Evolutionary conservation across 2,888 invertebrate genomes (phyloP).

Genomic region (Scotopteryx bipunctaria): DNA sequence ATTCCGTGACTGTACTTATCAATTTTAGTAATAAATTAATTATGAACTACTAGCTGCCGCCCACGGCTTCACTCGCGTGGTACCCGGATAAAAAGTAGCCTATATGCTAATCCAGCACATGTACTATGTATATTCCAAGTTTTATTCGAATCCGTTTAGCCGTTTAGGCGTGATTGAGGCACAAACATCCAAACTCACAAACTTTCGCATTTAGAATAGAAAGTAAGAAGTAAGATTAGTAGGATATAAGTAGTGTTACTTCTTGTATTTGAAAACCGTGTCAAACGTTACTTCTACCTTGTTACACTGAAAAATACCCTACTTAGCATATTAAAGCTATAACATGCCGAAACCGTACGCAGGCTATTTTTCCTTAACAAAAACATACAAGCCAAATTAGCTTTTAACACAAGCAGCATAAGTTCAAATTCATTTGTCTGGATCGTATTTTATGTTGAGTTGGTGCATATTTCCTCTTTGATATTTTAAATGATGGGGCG

Average conservation of each 20-base stretch:
- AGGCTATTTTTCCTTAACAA: constrained; percentile 4
- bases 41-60: too few relatives aligned
- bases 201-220: too few relatives aligned
- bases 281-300: constrained; percentile 4
- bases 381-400: neutral
- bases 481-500: constrained; percentile 9
- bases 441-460: neutral
- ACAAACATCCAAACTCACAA: too few relatives aligned
- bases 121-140: too few relatives aligned
- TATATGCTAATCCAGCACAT: too few relatives aligned
- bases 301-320: constrained; percentile 22
- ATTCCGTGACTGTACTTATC: too few relatives aligned
- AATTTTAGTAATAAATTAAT: too few relatives aligned
- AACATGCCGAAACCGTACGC: constrained; percentile 22
- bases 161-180: too few relatives aligned
- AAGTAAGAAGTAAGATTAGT: neutral
- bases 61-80: too few relatives aligned
- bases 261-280: neutral
- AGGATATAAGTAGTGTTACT: neutral
- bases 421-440: constrained; percentile 6
- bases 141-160: too few relatives aligned
- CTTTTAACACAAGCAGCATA: neutral
- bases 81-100: too few relatives aligned
- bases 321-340: constrained; percentile 29
- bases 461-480: constrained; percentile 17